Evolutionary conservation across 2,888 invertebrate genomes (phyloP).

Genomic region (Macrophya alboannulata): DNA sequence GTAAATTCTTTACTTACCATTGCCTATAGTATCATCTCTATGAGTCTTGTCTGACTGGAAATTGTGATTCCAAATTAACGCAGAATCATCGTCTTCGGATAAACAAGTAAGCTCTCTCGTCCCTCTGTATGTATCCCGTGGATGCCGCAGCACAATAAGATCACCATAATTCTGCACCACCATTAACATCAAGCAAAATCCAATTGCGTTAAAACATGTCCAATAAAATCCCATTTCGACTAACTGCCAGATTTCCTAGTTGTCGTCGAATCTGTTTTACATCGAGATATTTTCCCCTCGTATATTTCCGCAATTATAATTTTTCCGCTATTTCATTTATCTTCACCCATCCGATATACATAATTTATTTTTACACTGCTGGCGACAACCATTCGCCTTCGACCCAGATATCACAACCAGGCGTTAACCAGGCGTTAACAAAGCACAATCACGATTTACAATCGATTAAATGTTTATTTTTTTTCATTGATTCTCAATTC

Average conservation of each 20-base stretch:
- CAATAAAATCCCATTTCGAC: not conserved
- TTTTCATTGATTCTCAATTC: not conserved
- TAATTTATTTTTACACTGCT: not conserved
- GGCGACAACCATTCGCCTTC: not conserved
- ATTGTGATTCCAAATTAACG: slow-evolving; percentile 66
- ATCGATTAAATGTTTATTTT: not conserved
- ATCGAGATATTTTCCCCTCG: not conserved
- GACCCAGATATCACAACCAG: not conserved
- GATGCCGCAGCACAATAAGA: slow-evolving; percentile 53
- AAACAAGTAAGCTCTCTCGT: slow-evolving; percentile 59
- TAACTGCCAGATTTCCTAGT: not conserved
- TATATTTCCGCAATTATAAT: not conserved
- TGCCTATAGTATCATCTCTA: not conserved
- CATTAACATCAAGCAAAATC: not conserved
- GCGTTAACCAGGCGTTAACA: not conserved
- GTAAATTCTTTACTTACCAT: not conserved
- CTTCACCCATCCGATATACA: not conserved
- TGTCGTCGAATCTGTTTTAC: not conserved
- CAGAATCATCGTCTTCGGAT: slow-evolving; percentile 63
- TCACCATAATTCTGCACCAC: slow-evolving; percentile 13
- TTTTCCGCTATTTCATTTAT: not conserved
- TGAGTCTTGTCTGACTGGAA: not conserved
- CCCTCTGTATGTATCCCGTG: not conserved
- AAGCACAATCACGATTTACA: not conserved
- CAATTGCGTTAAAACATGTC: not conserved